These are phyloP conservation scores for Zaprionus inermis DNA, from an alignment of 1,140 invertebrate species.

Conservation along the genomic window DNA sequence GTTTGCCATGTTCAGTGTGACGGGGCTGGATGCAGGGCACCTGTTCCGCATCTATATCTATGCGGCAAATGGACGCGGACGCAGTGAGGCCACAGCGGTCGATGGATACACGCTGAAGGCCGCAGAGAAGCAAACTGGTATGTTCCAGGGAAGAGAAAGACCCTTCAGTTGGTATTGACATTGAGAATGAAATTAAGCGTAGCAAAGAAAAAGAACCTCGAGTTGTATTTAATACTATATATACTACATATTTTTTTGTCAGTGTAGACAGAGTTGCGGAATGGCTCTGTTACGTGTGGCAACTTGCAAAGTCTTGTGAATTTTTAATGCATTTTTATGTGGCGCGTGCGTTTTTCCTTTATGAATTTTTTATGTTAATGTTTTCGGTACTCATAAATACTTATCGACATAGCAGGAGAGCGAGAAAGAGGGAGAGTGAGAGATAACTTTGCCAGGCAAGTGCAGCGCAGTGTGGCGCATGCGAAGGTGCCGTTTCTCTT, in stretches of 20 bases:
- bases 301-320: slow-evolving; percentile 41
- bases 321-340: slow-evolving; percentile 49
- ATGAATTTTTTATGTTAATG: slow-evolving; percentile 71
- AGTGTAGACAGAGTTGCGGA: slow-evolving; percentile 1
- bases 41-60: slow-evolving; percentile 88
- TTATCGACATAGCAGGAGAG: neutral
- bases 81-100: slow-evolving; percentile 86
- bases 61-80: slow-evolving; percentile 87
- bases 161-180: too few relatives aligned
- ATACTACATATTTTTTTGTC: neutral
- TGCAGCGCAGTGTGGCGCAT: neutral
- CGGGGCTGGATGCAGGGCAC: slow-evolving; percentile 88
- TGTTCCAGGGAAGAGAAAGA: slow-evolving; percentile 66
- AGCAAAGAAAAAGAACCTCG: neutral
- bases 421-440: neutral
- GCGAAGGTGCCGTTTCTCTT: slow-evolving; percentile 19
- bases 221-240: neutral
- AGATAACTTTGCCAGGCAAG: slow-evolving; percentile 54
- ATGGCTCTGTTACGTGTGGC: slow-evolving; percentile 6
- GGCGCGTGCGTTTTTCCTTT: slow-evolving; percentile 42
- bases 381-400: slow-evolving; percentile 11
- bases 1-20: slow-evolving; percentile 88
- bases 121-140: slow-evolving; percentile 92
- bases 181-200: too few relatives aligned
- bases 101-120: slow-evolving; percentile 89